Percentiles rank a stretch among this genome's conserved stretches.
These are phyloP conservation scores for Chelon labrosus DNA, from an alignment of 2,797 vertebrate genomes.

Conservation along the genomic window DNA sequence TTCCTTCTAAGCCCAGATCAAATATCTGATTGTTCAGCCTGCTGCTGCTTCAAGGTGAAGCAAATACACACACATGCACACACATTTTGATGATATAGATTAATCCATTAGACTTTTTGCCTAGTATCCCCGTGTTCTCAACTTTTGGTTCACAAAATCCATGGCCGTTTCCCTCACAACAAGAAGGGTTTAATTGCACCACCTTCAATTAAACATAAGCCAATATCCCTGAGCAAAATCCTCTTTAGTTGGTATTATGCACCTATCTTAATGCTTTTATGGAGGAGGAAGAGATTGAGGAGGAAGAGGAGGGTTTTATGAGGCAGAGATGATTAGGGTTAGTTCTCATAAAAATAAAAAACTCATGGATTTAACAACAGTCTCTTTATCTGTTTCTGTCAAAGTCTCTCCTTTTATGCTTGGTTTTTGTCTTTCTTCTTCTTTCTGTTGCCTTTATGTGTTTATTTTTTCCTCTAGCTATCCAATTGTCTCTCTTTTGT, in stretches of 20 bases:
- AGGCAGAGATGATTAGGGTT: constrained; percentile 55
- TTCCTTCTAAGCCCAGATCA: constrained; percentile 83
- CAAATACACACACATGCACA: constrained; percentile 52
- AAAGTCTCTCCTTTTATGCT: constrained; percentile 13
- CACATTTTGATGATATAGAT: constrained; percentile 68
- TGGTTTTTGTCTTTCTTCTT: constrained; percentile 10
- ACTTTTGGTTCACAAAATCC: constrained; percentile 52
- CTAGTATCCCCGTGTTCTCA: constrained; percentile 43
- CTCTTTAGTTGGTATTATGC: constrained; percentile 59
- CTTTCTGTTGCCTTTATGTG: constrained; percentile 13
- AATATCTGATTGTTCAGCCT: constrained; percentile 84
- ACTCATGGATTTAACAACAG: constrained; percentile 40
- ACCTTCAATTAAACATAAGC: constrained; percentile 67
- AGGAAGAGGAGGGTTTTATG: constrained; percentile 51
- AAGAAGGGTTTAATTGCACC: constrained; percentile 63
- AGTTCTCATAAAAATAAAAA: constrained; percentile 50
- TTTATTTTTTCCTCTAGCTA: background rate
- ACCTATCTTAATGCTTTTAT: constrained; percentile 59
- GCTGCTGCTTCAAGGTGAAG: constrained; percentile 76
- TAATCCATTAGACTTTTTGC: constrained; percentile 65
- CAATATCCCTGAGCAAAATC: constrained; percentile 62
- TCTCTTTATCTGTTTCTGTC: constrained; percentile 37
- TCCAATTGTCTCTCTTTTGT: constrained; percentile 9
- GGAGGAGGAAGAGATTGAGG: constrained; percentile 40
- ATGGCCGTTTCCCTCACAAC: constrained; percentile 43